Conservation (phyloP, 1,140 invertebrate species). For the Harlomillsia oculata region DNA sequence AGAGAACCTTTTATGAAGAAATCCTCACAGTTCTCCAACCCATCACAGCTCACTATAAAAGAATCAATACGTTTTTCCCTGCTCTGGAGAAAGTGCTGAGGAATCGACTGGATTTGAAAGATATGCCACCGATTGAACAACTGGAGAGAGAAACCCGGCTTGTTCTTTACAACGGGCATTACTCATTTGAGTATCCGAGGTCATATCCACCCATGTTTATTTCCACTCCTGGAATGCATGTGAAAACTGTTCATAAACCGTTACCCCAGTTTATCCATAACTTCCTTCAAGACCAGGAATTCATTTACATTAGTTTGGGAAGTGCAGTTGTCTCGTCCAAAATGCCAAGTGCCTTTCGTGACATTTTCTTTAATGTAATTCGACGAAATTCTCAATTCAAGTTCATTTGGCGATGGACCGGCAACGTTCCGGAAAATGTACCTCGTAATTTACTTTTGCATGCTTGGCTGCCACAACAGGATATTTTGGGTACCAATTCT, state of each 20-base stretch:
- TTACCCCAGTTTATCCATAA: conserved; percentile 41
- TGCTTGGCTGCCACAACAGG: conserved; percentile 70
- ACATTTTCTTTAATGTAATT: conserved; percentile 3
- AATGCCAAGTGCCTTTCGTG: conserved; percentile 30
- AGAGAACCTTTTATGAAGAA: conserved; percentile 12
- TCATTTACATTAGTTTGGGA: conserved; percentile 47
- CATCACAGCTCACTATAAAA: conserved; percentile 4
- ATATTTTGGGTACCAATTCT: conserved; percentile 51
- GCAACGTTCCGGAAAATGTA: conserved; percentile 43
- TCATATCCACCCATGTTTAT: conserved; percentile 9
- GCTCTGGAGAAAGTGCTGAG: conserved; percentile 3
- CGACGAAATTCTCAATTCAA: neutral
- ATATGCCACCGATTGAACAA: conserved; percentile 6
- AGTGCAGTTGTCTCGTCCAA: conserved; percentile 42
- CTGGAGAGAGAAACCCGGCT: conserved; percentile 6
- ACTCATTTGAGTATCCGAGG: conserved; percentile 13
- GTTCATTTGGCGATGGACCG: conserved; percentile 3
- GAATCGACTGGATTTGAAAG: neutral
- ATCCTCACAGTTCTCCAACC: conserved; percentile 1
- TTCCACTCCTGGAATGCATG: conserved; percentile 10
- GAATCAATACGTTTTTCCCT: neutral
- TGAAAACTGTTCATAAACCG: neutral
- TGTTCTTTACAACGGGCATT: conserved; percentile 16
- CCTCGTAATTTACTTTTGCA: conserved; percentile 59
- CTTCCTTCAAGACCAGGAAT: conserved; percentile 44